These are phyloP conservation scores for Ophioninae sp. DNA, from an alignment of 2,888 invertebrate genomes.

Conservation along the genomic window DNA sequence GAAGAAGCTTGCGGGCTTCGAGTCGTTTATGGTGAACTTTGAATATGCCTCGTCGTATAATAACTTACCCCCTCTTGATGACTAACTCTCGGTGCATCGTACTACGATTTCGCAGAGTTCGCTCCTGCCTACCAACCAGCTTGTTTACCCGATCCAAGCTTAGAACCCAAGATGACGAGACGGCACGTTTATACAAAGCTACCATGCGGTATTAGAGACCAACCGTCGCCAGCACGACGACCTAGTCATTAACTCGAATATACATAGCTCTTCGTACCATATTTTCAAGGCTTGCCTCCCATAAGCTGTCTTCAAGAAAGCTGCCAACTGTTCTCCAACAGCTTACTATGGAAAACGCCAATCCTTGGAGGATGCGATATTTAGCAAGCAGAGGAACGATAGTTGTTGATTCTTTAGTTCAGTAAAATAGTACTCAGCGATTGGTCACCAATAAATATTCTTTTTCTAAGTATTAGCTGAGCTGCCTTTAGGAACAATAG, in stretches of 20 bases:
- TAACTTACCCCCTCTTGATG: conserved; percentile 27
- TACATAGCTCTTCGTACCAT: background rate
- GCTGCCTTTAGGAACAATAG: too few relatives aligned
- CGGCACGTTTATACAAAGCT: conserved; percentile 43
- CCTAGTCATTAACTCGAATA: conserved; percentile 23
- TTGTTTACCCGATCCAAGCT: conserved; percentile 42
- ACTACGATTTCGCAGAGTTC: conserved; percentile 43
- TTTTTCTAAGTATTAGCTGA: too few relatives aligned
- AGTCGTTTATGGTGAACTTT: conserved; percentile 53
- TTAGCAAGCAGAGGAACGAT: too few relatives aligned
- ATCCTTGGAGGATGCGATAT: too few relatives aligned
- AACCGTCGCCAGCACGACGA: conserved; percentile 27
- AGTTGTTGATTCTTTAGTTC: too few relatives aligned
- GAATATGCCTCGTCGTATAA: conserved; percentile 53
- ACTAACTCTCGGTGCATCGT: conserved; percentile 35
- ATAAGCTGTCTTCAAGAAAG: background rate
- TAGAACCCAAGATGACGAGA: conserved; percentile 45
- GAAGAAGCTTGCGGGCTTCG: conserved; percentile 28
- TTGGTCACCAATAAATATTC: too few relatives aligned
- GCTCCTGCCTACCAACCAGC: conserved; percentile 35
- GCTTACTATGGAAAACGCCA: background rate
- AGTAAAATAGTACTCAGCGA: too few relatives aligned
- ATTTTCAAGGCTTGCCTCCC: background rate
- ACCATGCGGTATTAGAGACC: conserved; percentile 30
- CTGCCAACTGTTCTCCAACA: background rate